Conservation (phyloP, 2,113 vertebrate genomes). For the Coreoperca whiteheadi region DNA sequence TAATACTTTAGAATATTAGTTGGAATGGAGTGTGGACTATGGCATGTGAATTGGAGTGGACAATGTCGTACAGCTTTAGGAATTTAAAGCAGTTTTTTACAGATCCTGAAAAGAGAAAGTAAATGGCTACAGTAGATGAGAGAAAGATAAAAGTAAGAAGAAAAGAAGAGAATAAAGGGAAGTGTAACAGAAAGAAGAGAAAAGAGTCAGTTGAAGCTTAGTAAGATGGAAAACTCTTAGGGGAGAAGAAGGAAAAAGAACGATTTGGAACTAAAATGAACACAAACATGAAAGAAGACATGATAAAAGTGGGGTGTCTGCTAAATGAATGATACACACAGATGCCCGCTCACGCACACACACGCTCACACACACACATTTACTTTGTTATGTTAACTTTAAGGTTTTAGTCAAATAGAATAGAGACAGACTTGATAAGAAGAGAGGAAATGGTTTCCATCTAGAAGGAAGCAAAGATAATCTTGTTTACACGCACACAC, state of each 20-base stretch:
- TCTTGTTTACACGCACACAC: background rate
- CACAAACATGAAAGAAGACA: background rate
- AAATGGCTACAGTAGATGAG: constrained; percentile 5
- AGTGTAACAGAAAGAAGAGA: background rate
- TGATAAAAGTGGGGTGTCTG: background rate
- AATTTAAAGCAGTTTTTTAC: background rate
- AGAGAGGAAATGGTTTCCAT: background rate
- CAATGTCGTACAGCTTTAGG: no score
- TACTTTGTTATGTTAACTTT: background rate
- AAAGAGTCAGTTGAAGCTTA: background rate
- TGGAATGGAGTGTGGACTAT: no score
- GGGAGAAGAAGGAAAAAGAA: background rate
- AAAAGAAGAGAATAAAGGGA: background rate
- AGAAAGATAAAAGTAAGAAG: background rate
- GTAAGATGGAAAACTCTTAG: background rate
- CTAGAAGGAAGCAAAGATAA: constrained; percentile 5
- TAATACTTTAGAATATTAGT: no score
- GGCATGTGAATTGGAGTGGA: no score
- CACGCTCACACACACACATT: background rate
- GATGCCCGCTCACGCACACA: no score
- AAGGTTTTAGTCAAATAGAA: background rate
- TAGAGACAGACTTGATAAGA: background rate
- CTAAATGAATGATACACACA: background rate
- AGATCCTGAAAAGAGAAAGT: background rate
- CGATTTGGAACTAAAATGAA: background rate